These are phyloP conservation scores for Dryoscopus gambensis DNA, from an alignment of 2,113 vertebrate genomes.

Conservation along the genomic window DNA sequence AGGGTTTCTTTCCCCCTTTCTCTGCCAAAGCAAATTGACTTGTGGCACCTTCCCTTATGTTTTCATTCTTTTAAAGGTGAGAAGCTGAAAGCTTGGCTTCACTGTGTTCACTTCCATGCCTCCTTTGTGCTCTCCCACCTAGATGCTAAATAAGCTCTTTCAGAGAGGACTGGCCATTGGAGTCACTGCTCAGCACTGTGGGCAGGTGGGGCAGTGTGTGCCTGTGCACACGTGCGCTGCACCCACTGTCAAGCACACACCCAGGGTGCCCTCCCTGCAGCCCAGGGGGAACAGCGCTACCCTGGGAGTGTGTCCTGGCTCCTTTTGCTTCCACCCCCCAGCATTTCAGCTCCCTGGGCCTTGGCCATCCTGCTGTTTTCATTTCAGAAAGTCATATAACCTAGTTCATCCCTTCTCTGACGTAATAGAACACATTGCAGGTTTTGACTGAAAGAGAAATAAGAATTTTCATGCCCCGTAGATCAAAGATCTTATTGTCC, in stretches of 20 bases:
- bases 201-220: background rate
- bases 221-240: background rate
- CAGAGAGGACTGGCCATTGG: background rate
- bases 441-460: background rate
- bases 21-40: slow-evolving; percentile 50
- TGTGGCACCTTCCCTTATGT: slow-evolving; percentile 24
- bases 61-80: slow-evolving; percentile 32
- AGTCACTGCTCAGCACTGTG: background rate
- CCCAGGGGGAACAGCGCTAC: accelerated
- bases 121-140: background rate
- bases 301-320: background rate
- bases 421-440: background rate
- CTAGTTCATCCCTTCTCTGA: background rate
- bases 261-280: background rate
- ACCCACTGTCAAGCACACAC: accelerated
- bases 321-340: background rate
- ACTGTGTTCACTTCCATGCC: background rate
- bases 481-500: background rate
- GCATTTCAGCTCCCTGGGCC: too few relatives aligned
- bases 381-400: background rate
- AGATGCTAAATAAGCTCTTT: background rate
- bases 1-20: background rate
- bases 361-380: background rate
- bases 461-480: background rate
- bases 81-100: background rate